Evolutionary conservation across 2,888 invertebrate species (phyloP), one percentile per base, ranked within the genome.

Genomic region (Rutpela maculata): DNA sequence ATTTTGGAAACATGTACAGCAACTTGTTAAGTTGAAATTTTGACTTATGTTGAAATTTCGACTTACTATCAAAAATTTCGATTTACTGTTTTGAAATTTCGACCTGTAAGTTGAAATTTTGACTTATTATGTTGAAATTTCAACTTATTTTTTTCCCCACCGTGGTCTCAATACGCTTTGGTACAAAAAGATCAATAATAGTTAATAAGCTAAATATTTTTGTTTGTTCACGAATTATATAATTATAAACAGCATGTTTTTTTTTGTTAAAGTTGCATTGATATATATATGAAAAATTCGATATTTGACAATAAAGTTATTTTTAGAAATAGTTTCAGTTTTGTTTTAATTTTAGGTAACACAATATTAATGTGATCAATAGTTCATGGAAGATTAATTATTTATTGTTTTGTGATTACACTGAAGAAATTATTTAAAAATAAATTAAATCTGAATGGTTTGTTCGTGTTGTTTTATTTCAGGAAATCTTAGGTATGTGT

Each of bases 171-270:
- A n/a, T n/a, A n/a, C n/a, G n/a, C n/a, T n/a, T n/a, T n/a, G n/a
- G n/a, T n/a, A n/a, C n/a, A n/a, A 70, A 19, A 15, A 19, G 17
- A 56, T 56, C 31, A 57, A 57, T 38, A 65, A 2, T 35, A 19
- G 38, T 65, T 43, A 59, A 11, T 67, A 67, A 69, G 59, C 59
- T 59, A 69, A 69, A 69, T 35, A 69, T 35, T 38, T 59, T 69
- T 57, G 31, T 57, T 11, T 56, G 38, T 43, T 62, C 6, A 18
- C 11, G 15, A 43, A 43, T 50, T 5, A 50, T 50, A 15, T 2
- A 11, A 50, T 50, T 50, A n/a, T 6, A 50, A n/a, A 50, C 15
- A 9, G 0, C 50, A 50, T 38, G 6, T 66, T 66, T 66, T 38
- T n/a, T 26, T 12, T 50, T 50, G 43, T 38, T 17, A 22, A 18